Evolutionary conservation across 2,888 invertebrate species (phyloP).

Genomic region (Andrena flavipes): DNA sequence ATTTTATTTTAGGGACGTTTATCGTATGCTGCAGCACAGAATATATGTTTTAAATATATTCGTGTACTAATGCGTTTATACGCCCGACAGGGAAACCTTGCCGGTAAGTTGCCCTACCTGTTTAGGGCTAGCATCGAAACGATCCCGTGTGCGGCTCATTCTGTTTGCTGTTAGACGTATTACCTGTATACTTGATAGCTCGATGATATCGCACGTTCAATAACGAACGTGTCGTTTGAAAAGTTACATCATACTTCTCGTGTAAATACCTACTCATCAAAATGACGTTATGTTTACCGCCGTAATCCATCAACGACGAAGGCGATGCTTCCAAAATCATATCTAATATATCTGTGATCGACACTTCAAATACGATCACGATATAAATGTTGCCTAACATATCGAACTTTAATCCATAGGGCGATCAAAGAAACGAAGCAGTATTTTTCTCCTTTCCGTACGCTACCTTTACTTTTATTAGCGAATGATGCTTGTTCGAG

Average conservation of each 20-base stretch:
- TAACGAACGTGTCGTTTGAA: slow-evolving; percentile 2
- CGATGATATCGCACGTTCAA: slow-evolving; percentile 8
- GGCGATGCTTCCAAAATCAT: slow-evolving; percentile 11
- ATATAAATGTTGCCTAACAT: neutral
- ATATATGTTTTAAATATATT: slow-evolving; percentile 52
- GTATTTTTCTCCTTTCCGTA: neutral
- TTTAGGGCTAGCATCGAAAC: slow-evolving; percentile 38
- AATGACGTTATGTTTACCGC: slow-evolving; percentile 16
- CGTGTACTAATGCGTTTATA: slow-evolving; percentile 42
- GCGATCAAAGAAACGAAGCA: neutral
- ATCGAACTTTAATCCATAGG: neutral
- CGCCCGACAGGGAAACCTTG: slow-evolving; percentile 47
- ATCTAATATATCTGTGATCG: neutral
- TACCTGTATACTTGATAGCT: neutral
- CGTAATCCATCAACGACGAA: slow-evolving; percentile 5
- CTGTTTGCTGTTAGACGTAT: slow-evolving; percentile 60
- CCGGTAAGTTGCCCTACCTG: slow-evolving; percentile 56
- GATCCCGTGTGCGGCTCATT: slow-evolving; percentile 57
- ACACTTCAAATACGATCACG: slow-evolving; percentile 6
- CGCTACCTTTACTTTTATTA: neutral
- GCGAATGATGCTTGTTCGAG: too few relatives aligned
- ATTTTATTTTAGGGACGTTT: slow-evolving; percentile 73
- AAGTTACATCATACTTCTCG: slow-evolving; percentile 33
- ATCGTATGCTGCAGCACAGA: slow-evolving; percentile 55
- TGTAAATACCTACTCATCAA: slow-evolving; percentile 2